These are phyloP conservation scores for Drosophila demipolita DNA, from an alignment of 2,888 invertebrate species.

Conservation along the genomic window DNA sequence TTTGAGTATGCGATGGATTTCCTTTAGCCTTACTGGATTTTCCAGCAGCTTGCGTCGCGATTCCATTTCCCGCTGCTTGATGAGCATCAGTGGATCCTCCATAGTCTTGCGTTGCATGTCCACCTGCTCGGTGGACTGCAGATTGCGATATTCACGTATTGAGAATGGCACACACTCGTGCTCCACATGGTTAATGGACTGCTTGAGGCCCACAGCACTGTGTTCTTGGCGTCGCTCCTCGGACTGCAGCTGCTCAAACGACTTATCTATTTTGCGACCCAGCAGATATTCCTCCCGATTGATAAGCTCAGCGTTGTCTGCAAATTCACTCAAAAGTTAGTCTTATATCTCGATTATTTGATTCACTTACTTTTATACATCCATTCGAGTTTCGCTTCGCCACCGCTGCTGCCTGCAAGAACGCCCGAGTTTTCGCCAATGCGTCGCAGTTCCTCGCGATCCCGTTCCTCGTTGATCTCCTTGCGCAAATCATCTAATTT, in stretches of 20 bases:
- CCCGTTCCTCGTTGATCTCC: conserved; percentile 89
- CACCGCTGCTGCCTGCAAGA: conserved; percentile 84
- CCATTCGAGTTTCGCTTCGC: conserved; percentile 90
- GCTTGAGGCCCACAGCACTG: conserved; percentile 82
- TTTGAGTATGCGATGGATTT: conserved; percentile 91
- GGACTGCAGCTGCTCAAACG: conserved; percentile 88
- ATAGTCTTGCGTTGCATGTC: conserved; percentile 95
- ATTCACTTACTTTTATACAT: conserved; percentile 90
- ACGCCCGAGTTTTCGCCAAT: conserved; percentile 87
- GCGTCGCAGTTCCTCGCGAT: conserved; percentile 88
- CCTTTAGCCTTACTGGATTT: conserved; percentile 96
- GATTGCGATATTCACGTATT: conserved; percentile 86
- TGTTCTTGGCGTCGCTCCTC: conserved; percentile 85
- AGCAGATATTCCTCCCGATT: conserved; percentile 95
- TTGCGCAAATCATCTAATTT: conserved; percentile 89
- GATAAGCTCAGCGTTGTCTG: conserved; percentile 81
- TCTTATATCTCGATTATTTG: not conserved
- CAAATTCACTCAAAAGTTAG: not conserved
- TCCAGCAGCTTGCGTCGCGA: conserved; percentile 93
- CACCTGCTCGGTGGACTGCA: conserved; percentile 89
- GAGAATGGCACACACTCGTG: conserved; percentile 92
- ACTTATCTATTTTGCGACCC: conserved; percentile 91
- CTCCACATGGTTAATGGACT: conserved; percentile 89
- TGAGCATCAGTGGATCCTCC: conserved; percentile 96
- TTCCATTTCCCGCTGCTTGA: conserved; percentile 95